phyloP scores from a whole-genome alignment of 2,113 vertebrate species.

The Sisor rabdophorus region DNA sequence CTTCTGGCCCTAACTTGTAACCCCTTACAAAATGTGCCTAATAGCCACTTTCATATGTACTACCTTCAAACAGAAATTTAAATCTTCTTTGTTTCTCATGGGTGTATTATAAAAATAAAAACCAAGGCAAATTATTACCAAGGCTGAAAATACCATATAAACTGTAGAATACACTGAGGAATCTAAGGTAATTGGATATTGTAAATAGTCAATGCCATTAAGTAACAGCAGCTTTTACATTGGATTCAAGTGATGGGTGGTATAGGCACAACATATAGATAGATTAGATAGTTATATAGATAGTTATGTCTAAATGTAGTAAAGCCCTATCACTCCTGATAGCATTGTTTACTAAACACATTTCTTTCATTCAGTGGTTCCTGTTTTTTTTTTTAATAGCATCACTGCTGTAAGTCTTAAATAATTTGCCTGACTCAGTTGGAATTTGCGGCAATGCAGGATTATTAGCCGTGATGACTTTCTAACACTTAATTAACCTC shows the following conservation, averaged over 20 bases:
- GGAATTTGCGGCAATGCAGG: constrained; percentile 34
- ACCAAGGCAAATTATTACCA: constrained; percentile 39
- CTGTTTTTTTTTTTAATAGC: constrained; percentile 50
- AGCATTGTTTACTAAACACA: too few relatives aligned
- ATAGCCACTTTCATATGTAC: constrained; percentile 39
- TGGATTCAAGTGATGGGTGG: background rate
- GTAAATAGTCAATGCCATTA: background rate
- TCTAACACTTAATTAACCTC: constrained; percentile 56
- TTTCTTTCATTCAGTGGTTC: background rate
- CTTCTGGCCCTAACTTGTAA: constrained; percentile 39
- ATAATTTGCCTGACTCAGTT: constrained; percentile 44
- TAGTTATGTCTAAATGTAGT: background rate
- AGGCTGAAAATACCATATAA: constrained; percentile 19
- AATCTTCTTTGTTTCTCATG: constrained; percentile 31
- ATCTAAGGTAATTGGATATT: background rate
- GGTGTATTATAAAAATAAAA: constrained; percentile 38
- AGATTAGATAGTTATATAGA: background rate
- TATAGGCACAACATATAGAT: background rate
- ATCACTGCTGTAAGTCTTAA: constrained; percentile 36
- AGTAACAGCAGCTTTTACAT: background rate
- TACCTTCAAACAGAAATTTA: constrained; percentile 33
- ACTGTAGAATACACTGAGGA: background rate
- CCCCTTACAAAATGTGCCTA: constrained; percentile 35
- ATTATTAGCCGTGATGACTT: constrained; percentile 60
- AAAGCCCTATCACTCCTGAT: constrained; percentile 31